phyloP scores from a whole-genome alignment of 2,888 invertebrate genomes.

The Eupithecia insigniata region DNA sequence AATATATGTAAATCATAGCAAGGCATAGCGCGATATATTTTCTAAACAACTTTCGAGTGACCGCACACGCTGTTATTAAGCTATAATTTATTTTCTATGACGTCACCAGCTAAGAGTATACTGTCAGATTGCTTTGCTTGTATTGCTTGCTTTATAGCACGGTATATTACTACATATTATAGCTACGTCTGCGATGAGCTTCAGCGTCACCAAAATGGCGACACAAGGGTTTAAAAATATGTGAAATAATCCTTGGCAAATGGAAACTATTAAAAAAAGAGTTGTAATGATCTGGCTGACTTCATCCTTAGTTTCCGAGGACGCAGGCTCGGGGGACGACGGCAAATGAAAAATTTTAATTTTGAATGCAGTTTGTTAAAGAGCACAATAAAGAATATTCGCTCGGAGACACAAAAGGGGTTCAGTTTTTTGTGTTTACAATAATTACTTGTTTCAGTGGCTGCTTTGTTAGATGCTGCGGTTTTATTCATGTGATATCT shows the following conservation, averaged over 20 bases:
- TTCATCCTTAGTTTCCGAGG: slow-evolving; percentile 31
- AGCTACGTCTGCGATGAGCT: too few relatives aligned
- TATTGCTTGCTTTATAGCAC: too few relatives aligned
- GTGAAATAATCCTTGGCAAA: neutral
- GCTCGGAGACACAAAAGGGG: slow-evolving; percentile 77
- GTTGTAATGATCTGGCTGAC: slow-evolving; percentile 34
- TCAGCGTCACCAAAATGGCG: too few relatives aligned
- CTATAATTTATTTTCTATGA: too few relatives aligned
- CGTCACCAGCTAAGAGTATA: too few relatives aligned
- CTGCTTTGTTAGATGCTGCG: slow-evolving; percentile 36
- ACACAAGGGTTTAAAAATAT: too few relatives aligned
- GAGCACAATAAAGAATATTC: slow-evolving; percentile 78
- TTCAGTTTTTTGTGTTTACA: slow-evolving; percentile 64
- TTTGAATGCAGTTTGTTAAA: slow-evolving; percentile 83
- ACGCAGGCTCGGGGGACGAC: slow-evolving; percentile 55
- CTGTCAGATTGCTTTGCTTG: too few relatives aligned
- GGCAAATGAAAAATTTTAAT: slow-evolving; percentile 82
- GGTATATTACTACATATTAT: too few relatives aligned
- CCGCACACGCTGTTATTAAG: too few relatives aligned
- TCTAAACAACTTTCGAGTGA: too few relatives aligned
- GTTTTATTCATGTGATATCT: slow-evolving; percentile 33
- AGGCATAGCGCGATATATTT: too few relatives aligned
- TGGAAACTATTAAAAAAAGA: neutral
- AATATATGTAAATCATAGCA: too few relatives aligned
- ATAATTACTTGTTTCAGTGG: slow-evolving; percentile 70